Evolutionary conservation across 1,140 invertebrate species (phyloP).

Genomic region (Drosophila subobscura): DNA sequence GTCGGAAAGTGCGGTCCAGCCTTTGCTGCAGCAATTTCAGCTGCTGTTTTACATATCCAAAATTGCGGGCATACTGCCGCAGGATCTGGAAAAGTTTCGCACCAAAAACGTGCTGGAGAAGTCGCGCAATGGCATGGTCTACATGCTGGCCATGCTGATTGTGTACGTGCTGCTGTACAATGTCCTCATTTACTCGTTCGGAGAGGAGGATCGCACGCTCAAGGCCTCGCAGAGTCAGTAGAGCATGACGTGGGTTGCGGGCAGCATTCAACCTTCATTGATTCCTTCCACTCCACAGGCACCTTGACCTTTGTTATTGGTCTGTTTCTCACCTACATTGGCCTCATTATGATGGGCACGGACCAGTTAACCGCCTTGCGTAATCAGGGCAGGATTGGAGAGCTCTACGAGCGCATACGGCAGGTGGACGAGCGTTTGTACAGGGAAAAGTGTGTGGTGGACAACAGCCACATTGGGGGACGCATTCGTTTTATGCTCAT

Average conservation of each 20-base stretch:
- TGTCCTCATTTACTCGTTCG: constrained; percentile 70
- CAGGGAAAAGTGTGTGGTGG: constrained; percentile 61
- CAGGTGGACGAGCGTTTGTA: constrained; percentile 71
- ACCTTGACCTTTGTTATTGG: constrained; percentile 83
- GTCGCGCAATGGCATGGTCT: constrained; percentile 63
- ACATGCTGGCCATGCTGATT: constrained; percentile 51
- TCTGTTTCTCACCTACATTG: constrained; percentile 79
- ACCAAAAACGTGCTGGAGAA: constrained; percentile 60
- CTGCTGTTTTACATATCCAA: constrained; percentile 73
- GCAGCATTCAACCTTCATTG: not conserved
- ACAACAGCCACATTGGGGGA: constrained; percentile 58
- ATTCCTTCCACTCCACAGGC: constrained; percentile 43
- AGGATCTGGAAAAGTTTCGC: constrained; percentile 64
- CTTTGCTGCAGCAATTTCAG: constrained; percentile 69
- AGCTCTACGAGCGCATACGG: constrained; percentile 73
- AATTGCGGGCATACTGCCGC: constrained; percentile 67
- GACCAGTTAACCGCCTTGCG: constrained; percentile 71
- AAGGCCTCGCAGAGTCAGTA: constrained; percentile 76
- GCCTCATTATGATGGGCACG: constrained; percentile 79
- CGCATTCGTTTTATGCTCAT: constrained; percentile 68
- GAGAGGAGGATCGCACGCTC: constrained; percentile 70
- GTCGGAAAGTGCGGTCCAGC: constrained; percentile 42
- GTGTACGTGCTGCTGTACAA: constrained; percentile 71
- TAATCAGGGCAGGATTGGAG: constrained; percentile 70
- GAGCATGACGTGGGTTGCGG: not conserved